These are phyloP conservation scores for Charanyca ferruginea DNA, from an alignment of 2,888 invertebrate species.

Conservation along the genomic window DNA sequence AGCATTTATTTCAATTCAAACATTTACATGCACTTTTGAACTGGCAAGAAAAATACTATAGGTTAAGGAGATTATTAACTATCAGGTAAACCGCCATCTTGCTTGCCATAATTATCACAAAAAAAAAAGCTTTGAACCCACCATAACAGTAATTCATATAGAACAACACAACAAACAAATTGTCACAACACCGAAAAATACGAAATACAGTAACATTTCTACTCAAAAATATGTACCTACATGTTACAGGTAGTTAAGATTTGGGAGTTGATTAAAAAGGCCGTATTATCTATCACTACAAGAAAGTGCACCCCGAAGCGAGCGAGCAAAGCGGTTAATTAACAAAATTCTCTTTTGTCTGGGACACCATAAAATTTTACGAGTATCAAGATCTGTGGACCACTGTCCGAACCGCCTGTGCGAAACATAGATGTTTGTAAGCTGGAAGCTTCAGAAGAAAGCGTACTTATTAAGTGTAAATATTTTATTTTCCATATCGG, in stretches of 20 bases:
- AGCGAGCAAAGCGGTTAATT: constrained; percentile 81
- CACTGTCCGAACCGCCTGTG: constrained; percentile 76
- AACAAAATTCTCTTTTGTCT: constrained; percentile 90
- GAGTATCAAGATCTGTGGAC: constrained; percentile 87
- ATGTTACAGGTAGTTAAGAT: constrained; percentile 77
- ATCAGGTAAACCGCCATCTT: neutral
- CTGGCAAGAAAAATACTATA: neutral
- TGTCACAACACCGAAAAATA: constrained; percentile 42
- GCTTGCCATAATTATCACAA: neutral
- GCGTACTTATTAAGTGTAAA: too few relatives aligned
- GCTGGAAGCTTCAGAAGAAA: constrained; percentile 59
- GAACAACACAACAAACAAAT: constrained; percentile 28
- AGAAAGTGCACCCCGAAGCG: constrained; percentile 76
- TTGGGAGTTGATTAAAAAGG: constrained; percentile 77
- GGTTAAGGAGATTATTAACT: neutral
- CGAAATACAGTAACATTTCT: constrained; percentile 45
- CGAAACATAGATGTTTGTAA: constrained; percentile 61
- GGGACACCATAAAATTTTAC: constrained; percentile 90
- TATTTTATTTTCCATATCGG: too few relatives aligned
- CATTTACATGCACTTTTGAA: too few relatives aligned
- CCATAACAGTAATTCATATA: constrained; percentile 22
- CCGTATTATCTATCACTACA: constrained; percentile 85
- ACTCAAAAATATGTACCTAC: constrained; percentile 48
- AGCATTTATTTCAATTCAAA: too few relatives aligned
- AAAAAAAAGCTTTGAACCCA: neutral